Base-by-base conservation (phyloP, 2,797 vertebrate genomes). In the Uromys caudimaculatus region DNA sequence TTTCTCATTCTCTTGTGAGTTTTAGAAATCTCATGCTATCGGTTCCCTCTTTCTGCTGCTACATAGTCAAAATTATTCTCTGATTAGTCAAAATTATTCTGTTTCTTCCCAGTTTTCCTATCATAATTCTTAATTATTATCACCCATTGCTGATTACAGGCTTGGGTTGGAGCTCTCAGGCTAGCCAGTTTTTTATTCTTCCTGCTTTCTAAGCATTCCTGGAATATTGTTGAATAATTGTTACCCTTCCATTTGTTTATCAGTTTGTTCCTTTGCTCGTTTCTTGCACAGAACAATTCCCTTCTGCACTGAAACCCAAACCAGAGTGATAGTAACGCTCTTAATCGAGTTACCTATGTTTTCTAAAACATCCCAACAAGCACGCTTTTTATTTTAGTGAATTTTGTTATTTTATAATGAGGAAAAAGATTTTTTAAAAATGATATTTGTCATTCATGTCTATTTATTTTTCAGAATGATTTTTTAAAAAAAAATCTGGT, bases 21-120 rank as follows among this genome's bases (percentile, higher is more conserved):
- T 95, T 90, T 93, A 79, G 38, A 96, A 84, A 60, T 73, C 5
- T 10, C 76, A 87, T 81, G 77, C 19, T 62, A 54, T 58, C 84
- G n/a, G 11, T 2, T 76, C 77, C 67, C 29, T 54, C 73, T 90
- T 93, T 54, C 38, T 29, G 71, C 87, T n/a, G 69, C 86, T 91
- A 58, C 77, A n/a, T 91, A 69, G 91, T 89, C 91, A 96, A 90
- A 92, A 88, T 93, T 44, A 85, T 87, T 96, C 89, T 93, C n/a
- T 89, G 75, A 89, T 58, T 92, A 67, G 92, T 91, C 91, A 95
- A 90, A 90, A 90, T 93, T 44, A 82, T 86, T 79, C 47, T 83
- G 6, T 71, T 83, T 92, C 81, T 21, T 76, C 41, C 64, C 50
- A n/a, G 17, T 67, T 82, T 96, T 81, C 23, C 54, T 77, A 1